Base-by-base conservation (phyloP, 2,888 invertebrate species). In the Malachius bipustulatus region DNA sequence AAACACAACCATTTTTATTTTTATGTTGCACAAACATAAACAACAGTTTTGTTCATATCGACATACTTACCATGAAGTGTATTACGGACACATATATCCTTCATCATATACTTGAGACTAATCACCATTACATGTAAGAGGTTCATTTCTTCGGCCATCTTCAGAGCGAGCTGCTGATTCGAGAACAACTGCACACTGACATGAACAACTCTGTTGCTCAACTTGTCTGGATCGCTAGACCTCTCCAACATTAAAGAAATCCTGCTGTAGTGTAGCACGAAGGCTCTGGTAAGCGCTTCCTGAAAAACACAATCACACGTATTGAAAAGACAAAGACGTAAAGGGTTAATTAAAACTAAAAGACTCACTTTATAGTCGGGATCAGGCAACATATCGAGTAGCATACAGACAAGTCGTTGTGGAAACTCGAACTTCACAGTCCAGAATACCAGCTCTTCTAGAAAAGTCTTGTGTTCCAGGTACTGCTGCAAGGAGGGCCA, bases 401-500 rank as follows among this genome's bases (percentile, higher is more conserved):
- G 65, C 46, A 96, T 76, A 56, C 94, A 96, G 34, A 96, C 94
- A 37, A 97, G 75, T 58, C 90, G 91, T 65, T 96, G 93, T 1
- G 96, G 96, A 66, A 96, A 97, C 63, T 96, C 93, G 62, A 85
- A 91, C 59, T 88, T 88, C 41, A 96, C 90, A 13, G 90, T 91
- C 96, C 97, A 97, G 67, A 97, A 96, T 48, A 96, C 87, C 46
- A 97, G 73, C 67, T 97, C 97, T 61, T 96, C 94, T 12, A 93
- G 68, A 43, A 93, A 75, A 0, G 87, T 89, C 48, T 74, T 75
- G 63, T 93, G 90, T 16, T 77, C 73, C 26, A 91, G 66, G 16
- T 77, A 74, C 46, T 82, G 79, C 52, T 83, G 81, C 35, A 89
- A 61, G 1, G 85, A 82, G 2, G 82, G 79, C 51, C 84, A 74